phyloP scores from a whole-genome alignment of 2,888 invertebrate species.

The Leucophenga montana region DNA sequence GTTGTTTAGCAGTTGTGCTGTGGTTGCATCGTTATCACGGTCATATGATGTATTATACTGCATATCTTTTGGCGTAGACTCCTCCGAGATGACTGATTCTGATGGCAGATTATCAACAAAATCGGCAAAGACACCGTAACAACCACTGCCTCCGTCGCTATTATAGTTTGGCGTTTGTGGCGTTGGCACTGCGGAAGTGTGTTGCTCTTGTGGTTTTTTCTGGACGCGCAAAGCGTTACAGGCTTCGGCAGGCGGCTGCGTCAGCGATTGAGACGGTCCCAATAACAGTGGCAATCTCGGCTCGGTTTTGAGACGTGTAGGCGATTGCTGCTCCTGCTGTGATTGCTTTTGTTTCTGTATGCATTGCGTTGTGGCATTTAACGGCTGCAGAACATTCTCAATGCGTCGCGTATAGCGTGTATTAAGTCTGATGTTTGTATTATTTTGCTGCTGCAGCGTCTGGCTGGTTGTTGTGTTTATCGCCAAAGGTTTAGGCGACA shows the following conservation, averaged over 20 bases:
- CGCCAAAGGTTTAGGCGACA: neutral
- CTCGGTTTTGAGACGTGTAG: neutral
- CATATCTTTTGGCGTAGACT: constrained; percentile 70
- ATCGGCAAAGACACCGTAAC: constrained; percentile 52
- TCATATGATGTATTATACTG: constrained; percentile 47
- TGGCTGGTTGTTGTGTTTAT: constrained; percentile 14
- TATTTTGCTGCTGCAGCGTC: constrained; percentile 47
- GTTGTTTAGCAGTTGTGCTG: constrained; percentile 49
- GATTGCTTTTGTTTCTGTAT: constrained; percentile 31
- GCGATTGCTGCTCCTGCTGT: neutral
- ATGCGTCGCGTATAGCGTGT: constrained; percentile 59
- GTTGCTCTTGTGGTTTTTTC: neutral
- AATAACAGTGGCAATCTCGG: neutral
- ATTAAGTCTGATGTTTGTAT: constrained; percentile 58
- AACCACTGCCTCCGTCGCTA: constrained; percentile 13
- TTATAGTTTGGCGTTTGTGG: constrained; percentile 38
- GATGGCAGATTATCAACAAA: constrained; percentile 69
- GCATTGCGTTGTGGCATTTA: constrained; percentile 30
- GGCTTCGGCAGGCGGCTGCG: neutral
- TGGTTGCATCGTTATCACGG: constrained; percentile 43
- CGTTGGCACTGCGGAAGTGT: neutral
- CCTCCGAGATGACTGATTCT: constrained; percentile 70
- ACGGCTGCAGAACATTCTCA: constrained; percentile 45
- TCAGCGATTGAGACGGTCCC: neutral
- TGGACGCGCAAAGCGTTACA: neutral